A percentile compares a stretch with the other conserved stretches of the same genome.
These are phyloP conservation scores for Apus apus DNA, from an alignment of 2,113 vertebrate genomes.

Conservation along the genomic window DNA sequence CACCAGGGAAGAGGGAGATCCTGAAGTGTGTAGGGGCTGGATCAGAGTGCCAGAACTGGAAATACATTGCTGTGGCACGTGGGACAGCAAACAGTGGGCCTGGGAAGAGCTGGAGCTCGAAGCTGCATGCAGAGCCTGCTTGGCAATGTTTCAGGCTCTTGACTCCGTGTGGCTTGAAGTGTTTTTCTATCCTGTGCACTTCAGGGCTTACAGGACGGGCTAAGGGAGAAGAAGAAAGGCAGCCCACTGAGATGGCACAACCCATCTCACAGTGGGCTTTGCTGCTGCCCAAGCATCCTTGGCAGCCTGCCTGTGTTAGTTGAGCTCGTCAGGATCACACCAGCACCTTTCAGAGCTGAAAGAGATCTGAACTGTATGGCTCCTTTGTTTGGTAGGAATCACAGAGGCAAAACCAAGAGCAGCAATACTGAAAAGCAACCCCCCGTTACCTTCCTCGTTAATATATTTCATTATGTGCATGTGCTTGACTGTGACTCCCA, in stretches of 20 bases:
- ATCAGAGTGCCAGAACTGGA: not conserved
- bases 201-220: not conserved
- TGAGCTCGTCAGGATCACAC: not conserved
- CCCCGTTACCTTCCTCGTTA: not conserved
- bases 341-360: not conserved
- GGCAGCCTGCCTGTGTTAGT: not conserved
- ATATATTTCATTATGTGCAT: not conserved
- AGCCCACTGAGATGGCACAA: fast-evolving
- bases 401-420: not conserved
- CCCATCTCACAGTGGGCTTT: not conserved
- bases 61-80: fast-evolving
- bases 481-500: slow-evolving; percentile 11
- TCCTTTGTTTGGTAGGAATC: slow-evolving; percentile 18
- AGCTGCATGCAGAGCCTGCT: not conserved
- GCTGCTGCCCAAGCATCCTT: not conserved
- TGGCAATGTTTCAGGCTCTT: not conserved
- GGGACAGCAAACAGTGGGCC: not conserved
- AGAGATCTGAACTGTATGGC: not conserved
- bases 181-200: not conserved
- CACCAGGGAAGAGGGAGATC: not conserved
- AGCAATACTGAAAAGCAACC: not conserved
- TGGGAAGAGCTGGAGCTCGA: not conserved
- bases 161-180: not conserved
- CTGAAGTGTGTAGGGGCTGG: not conserved
- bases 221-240: not conserved